phyloP scores from a whole-genome alignment of 2,888 invertebrate genomes.

The Ochlodes sylvanus region DNA sequence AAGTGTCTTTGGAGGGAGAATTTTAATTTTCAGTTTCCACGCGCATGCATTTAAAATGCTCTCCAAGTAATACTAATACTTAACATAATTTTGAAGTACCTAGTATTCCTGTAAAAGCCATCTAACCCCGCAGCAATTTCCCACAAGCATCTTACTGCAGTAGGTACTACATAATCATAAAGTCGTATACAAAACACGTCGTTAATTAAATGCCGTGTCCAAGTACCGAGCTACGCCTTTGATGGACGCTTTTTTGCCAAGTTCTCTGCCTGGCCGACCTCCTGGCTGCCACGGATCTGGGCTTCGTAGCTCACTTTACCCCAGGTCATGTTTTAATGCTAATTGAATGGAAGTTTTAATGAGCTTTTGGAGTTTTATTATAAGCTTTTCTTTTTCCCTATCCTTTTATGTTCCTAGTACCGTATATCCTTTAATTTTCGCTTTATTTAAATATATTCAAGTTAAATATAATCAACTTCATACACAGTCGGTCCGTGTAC shows the following conservation, averaged over 20 bases:
- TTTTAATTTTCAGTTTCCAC: background rate
- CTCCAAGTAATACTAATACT: background rate
- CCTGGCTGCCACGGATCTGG: background rate
- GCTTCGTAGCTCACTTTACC: too few relatives aligned
- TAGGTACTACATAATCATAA: conserved; percentile 11
- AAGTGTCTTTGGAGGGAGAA: too few relatives aligned
- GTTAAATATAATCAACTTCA: background rate
- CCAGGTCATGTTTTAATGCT: background rate
- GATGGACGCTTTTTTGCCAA: conserved; percentile 10
- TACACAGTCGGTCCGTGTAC: background rate
- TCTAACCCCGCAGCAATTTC: background rate
- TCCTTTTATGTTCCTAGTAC: too few relatives aligned
- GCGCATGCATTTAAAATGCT: background rate
- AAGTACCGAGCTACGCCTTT: conserved; percentile 13
- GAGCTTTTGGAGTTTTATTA: background rate
- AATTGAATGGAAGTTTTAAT: conserved; percentile 6
- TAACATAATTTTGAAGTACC: background rate
- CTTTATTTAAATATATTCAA: background rate
- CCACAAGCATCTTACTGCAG: background rate
- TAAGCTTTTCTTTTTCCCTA: too few relatives aligned
- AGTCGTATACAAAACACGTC: conserved; percentile 2
- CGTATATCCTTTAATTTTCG: too few relatives aligned
- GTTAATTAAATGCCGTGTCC: conserved; percentile 20
- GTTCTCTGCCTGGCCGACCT: background rate
- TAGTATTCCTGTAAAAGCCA: background rate